A percentile compares a stretch with the other conserved stretches of the same genome.
Conservation (phyloP, 2,797 vertebrate species). For the Cryptoprocta ferox region DNA sequence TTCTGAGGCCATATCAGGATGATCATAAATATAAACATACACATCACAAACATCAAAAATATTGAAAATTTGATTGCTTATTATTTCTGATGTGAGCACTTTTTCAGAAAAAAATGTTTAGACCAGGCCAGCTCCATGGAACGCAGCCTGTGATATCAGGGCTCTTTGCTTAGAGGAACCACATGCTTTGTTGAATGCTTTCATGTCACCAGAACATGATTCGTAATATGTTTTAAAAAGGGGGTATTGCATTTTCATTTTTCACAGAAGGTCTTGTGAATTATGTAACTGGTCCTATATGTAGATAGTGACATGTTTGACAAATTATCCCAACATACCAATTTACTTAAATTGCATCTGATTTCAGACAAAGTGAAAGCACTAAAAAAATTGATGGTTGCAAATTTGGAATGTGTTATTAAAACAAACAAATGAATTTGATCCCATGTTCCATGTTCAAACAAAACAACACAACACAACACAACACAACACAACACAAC, state of each 20-base stretch:
- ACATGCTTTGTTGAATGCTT: background rate
- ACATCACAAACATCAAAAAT: background rate
- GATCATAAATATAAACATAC: background rate
- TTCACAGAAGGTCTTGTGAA: background rate
- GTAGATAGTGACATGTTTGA: background rate
- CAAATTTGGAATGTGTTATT: constrained; percentile 23
- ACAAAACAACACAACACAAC: background rate
- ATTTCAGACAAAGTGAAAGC: background rate
- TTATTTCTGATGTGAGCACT: background rate
- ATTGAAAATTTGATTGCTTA: background rate
- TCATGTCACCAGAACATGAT: background rate
- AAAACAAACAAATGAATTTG: constrained; percentile 55
- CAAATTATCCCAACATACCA: background rate
- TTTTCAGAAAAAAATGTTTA: background rate
- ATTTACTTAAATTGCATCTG: constrained; percentile 1
- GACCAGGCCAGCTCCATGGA: background rate
- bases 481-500: background rate
- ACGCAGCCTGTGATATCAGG: background rate
- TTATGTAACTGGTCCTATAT: background rate
- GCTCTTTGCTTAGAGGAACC: background rate
- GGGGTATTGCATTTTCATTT: background rate
- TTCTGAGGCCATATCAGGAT: background rate
- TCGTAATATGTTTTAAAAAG: constrained; percentile 21
- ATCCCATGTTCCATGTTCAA: background rate
- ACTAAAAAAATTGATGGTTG: background rate